phyloP scores from a whole-genome alignment of 2,113 vertebrate genomes.

The Sinocyclocheilus rhinocerous region DNA sequence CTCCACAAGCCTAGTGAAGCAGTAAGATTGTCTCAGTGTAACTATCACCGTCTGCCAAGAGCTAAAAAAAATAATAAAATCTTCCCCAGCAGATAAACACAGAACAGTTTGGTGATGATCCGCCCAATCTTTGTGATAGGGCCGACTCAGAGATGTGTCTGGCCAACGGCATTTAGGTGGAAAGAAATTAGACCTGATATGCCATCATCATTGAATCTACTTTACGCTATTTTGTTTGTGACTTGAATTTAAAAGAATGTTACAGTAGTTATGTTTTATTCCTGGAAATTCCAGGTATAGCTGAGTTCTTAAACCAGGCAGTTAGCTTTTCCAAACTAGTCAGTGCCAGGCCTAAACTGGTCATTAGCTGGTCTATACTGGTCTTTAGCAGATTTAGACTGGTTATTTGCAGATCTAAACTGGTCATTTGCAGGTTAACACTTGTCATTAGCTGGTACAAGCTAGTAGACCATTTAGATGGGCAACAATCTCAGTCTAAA shows the following conservation, averaged over 20 bases:
- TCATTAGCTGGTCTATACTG: not conserved
- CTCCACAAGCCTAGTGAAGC: slow-evolving; percentile 47
- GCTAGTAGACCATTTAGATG: not conserved
- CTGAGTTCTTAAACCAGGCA: not conserved
- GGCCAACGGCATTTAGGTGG: slow-evolving; percentile 55
- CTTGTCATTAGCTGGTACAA: not conserved
- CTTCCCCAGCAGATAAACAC: slow-evolving; percentile 22
- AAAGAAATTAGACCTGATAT: slow-evolving; percentile 57
- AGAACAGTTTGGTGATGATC: slow-evolving; percentile 47
- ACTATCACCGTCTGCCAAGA: slow-evolving; percentile 57
- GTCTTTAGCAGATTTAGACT: not conserved
- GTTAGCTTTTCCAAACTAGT: not conserved
- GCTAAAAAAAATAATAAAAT: not conserved
- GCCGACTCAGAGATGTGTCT: slow-evolving; percentile 52
- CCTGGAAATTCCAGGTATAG: not conserved
- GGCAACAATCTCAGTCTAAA: not conserved
- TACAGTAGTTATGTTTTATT: slow-evolving; percentile 35
- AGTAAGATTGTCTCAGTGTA: slow-evolving; percentile 57
- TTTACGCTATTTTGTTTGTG: slow-evolving; percentile 47
- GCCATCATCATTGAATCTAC: slow-evolving; percentile 41
- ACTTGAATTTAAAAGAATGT: slow-evolving; percentile 41
- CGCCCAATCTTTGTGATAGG: slow-evolving; percentile 59
- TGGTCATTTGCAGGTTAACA: not conserved
- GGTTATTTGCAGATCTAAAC: not conserved
- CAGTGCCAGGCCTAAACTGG: too few relatives aligned